phyloP scores from a whole-genome alignment of 2,888 invertebrate genomes.

The Tiliacea aurago region DNA sequence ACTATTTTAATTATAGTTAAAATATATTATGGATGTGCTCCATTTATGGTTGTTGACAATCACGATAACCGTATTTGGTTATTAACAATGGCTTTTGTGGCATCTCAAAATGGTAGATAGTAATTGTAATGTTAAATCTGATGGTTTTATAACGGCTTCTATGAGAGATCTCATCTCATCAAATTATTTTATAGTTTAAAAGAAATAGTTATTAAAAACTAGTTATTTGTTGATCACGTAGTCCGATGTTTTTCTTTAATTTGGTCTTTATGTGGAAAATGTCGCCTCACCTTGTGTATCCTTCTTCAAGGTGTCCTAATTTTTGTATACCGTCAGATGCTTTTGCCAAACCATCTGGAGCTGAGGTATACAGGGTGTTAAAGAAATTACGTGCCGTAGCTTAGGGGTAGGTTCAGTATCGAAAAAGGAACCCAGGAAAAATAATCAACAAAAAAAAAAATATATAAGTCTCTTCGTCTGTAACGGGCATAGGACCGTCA shows the following conservation, averaged over 20 bases:
- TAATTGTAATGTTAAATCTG: constrained; percentile 19
- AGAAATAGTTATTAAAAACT: too few relatives aligned
- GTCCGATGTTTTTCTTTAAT: neutral
- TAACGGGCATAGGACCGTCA: too few relatives aligned
- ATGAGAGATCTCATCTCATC: neutral
- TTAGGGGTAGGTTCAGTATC: too few relatives aligned
- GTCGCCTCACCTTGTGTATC: neutral
- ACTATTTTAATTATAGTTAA: neutral
- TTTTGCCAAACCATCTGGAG: neutral
- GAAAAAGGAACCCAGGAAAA: too few relatives aligned
- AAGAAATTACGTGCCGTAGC: too few relatives aligned
- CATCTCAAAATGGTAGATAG: constrained; percentile 14
- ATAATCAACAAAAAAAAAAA: too few relatives aligned
- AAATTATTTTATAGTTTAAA: neutral
- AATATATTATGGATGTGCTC: constrained; percentile 2
- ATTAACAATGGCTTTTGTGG: constrained; percentile 36
- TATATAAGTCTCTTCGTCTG: too few relatives aligned
- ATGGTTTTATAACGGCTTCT: constrained; percentile 17
- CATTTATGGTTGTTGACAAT: constrained; percentile 40
- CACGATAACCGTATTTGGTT: constrained; percentile 26
- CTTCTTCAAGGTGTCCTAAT: neutral
- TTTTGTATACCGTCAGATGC: neutral
- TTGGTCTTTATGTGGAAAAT: neutral
- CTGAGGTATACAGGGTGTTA: neutral
- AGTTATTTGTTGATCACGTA: neutral